Evolutionary conservation across 2,888 invertebrate species (phyloP), one percentile per base, ranked within the genome.

Genomic region (Mycalesis mineus): DNA sequence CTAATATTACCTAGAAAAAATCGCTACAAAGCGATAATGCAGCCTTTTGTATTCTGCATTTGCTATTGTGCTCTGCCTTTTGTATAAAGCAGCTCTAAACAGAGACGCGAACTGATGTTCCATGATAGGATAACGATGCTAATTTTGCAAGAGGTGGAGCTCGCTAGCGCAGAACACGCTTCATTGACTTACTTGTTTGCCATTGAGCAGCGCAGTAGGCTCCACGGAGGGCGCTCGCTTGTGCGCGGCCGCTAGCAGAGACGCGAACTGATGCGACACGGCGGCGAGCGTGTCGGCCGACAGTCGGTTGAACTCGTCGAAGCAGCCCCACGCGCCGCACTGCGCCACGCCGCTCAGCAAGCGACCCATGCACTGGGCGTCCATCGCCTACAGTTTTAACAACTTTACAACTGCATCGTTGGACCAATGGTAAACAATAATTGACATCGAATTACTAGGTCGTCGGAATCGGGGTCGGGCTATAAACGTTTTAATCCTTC

Each of bases 241-340:
- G 7, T 66, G 69, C 65, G 75, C 93, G 51, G 98, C 91, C 2
- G 96, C 94, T 77, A 99, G 96, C 60, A 99, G 95, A 4, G 97
- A 94, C 66, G 98, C 95, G 64, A 99, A 95, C 74, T 98, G 94
- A 92, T 97, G 97, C 6, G 99, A 96, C 31, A 98, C 96, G 0
- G 98, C 95, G 0, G 98, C 98, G 45, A 99, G 89, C 0, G 99
- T 98, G 42, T 95, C 95, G 75, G 97, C 96, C 70, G 98, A 96
- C 33, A 99, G 89, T 0, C 99, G 94, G 89, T 99, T 99, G 87
- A 99, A 99, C 89, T 99, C 99, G 83, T 99, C 99, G 84, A 99
- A 99, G 81, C 99, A 99, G 11, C 96, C 99, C 99, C 99, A 99
- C 8, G 98, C 98, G 8, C 98, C 98, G 72, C 97, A 95, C 74